These are phyloP conservation scores for Tachystola acroxantha DNA, from an alignment of 2,888 invertebrate species.

Conservation along the genomic window DNA sequence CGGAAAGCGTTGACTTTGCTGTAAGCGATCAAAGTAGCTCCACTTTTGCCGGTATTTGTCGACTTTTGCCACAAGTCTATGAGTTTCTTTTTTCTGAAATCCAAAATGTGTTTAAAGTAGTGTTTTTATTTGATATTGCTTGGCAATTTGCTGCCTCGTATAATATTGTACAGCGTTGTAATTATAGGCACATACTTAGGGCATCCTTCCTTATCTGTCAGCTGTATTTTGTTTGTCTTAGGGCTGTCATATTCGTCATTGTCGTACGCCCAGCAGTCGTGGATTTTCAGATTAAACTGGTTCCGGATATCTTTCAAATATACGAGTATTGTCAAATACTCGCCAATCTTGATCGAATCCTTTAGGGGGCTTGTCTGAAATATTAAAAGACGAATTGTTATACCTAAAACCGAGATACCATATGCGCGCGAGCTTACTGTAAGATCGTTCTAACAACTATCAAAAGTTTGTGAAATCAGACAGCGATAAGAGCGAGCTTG, in stretches of 20 bases:
- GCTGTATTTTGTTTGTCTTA: constrained; percentile 79
- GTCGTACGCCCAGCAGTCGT: constrained; percentile 87
- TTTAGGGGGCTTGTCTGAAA: constrained; percentile 78
- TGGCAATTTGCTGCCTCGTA: too few relatives aligned
- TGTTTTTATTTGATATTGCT: too few relatives aligned
- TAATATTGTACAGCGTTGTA: too few relatives aligned
- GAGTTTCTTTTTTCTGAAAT: constrained; percentile 79
- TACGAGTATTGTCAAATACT: constrained; percentile 82
- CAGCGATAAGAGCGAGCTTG: too few relatives aligned
- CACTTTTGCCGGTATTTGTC: constrained; percentile 75
- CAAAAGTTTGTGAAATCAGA: too few relatives aligned
- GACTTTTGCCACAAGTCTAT: constrained; percentile 82
- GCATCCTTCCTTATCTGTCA: constrained; percentile 83
- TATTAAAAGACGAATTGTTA: too few relatives aligned
- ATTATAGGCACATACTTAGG: constrained; percentile 75
- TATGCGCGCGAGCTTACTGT: too few relatives aligned
- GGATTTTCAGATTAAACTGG: constrained; percentile 82
- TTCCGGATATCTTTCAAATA: constrained; percentile 81
- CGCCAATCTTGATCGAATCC: constrained; percentile 82
- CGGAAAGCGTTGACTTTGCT: constrained; percentile 85
- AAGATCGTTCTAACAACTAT: too few relatives aligned
- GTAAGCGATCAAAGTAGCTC: constrained; percentile 81
- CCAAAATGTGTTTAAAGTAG: background rate
- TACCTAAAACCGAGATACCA: too few relatives aligned
- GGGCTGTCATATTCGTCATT: constrained; percentile 78